Evolutionary conservation across 2,797 vertebrate species (phyloP).

Genomic region (Ceryle rudis): DNA sequence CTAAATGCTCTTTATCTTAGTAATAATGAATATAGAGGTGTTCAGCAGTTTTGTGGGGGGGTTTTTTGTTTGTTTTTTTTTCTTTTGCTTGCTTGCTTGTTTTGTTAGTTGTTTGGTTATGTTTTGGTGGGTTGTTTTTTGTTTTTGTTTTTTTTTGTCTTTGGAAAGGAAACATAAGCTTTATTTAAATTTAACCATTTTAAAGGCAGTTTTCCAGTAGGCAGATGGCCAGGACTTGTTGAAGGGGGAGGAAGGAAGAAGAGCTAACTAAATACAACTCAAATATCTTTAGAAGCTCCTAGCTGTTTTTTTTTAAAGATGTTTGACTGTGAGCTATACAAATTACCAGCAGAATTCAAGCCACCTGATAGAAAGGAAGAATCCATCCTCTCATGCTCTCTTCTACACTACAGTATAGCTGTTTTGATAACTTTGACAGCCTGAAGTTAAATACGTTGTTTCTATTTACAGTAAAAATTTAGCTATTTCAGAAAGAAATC

Average conservation of each 20-base stretch:
- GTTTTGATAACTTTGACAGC: background rate
- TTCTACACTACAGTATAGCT: background rate
- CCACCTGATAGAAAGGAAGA: background rate
- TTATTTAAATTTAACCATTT: background rate
- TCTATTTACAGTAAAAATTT: background rate
- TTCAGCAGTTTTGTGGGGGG: background rate
- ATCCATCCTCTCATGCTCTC: background rate
- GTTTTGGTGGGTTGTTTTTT: no score
- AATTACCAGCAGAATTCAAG: background rate
- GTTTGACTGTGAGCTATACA: background rate
- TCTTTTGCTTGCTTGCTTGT: background rate
- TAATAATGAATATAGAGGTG: background rate
- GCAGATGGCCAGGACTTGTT: background rate
- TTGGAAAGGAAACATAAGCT: background rate
- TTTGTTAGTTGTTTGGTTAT: no score
- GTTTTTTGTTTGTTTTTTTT: background rate
- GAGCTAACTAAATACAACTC: background rate
- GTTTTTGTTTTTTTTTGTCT: background rate
- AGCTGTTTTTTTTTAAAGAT: background rate
- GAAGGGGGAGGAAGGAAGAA: background rate
- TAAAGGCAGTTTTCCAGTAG: background rate
- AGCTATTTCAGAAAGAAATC: background rate
- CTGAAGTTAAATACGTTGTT: background rate
- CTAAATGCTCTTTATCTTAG: background rate
- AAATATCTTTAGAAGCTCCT: background rate